Percentiles rank a stretch among this genome's conserved stretches.
Conservation (phyloP, 1,140 invertebrate species). For the Branchinecta lindahli region DNA sequence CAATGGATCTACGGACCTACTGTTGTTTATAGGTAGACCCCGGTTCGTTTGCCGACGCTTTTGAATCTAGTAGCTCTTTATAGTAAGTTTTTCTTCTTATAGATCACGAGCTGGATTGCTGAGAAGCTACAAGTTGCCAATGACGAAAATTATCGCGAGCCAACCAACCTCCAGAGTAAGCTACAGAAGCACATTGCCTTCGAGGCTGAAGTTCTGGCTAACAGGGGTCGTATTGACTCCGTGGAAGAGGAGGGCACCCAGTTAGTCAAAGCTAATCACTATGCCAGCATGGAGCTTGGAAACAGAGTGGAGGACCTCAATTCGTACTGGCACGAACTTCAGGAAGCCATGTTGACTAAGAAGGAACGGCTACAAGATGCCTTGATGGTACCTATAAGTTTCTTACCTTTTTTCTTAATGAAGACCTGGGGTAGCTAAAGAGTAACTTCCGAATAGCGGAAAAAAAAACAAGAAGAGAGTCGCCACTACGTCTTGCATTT, state of each 20-base stretch:
- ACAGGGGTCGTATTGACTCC: constrained; percentile 62
- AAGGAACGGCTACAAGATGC: constrained; percentile 80
- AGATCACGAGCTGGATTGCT: constrained; percentile 69
- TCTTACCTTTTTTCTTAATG: not conserved
- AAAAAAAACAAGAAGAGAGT: no score
- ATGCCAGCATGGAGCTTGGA: constrained; percentile 68
- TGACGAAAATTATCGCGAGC: constrained; percentile 82
- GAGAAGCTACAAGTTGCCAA: constrained; percentile 81
- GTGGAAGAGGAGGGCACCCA: constrained; percentile 69
- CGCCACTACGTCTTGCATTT: no score
- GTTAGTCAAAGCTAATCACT: constrained; percentile 71
- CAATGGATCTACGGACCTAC: no score
- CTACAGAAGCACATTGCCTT: constrained; percentile 93
- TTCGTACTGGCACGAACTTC: constrained; percentile 62
- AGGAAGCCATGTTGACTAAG: constrained; percentile 59
- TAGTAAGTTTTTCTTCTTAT: constrained; percentile 9
- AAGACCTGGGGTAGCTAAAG: no score
- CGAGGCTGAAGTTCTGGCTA: constrained; percentile 84
- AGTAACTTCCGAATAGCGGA: no score
- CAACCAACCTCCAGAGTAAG: constrained; percentile 85
- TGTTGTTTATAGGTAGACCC: no score
- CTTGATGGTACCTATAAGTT: constrained; percentile 40
- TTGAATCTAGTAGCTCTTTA: no score
- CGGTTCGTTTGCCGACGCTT: no score
- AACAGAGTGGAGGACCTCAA: constrained; percentile 65